Evolutionary conservation across 2,797 vertebrate species (phyloP), one percentile per base, ranked within the genome.

Genomic region (Cottoperca gobio): DNA sequence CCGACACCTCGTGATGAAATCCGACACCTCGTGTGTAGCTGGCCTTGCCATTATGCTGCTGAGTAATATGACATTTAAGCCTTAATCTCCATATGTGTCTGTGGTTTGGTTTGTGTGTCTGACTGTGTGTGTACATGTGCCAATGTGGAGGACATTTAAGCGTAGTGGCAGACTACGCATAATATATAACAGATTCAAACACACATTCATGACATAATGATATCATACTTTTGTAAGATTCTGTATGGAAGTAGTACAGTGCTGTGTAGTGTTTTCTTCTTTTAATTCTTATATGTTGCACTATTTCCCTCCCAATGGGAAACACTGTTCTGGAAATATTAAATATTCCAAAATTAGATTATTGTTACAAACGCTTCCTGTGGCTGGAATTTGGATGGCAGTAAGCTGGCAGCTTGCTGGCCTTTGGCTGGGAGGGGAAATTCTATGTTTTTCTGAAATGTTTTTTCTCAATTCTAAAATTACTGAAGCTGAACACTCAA

Each of bases 11-110:
- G 35, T 82, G 72, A 86, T 85, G 62, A 80, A 79, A 79, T 45
- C 57, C 0, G 49, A 79, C 73, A 70, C 78, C 54, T 76, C 1
- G 6, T 73, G 69, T 81, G 58, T 73, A 76, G 79, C 59, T 37
- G 26, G 52, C 58, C 33, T 63, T 21, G 31, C 65, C 40, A 50
- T 78, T 59, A 79, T 28, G 11, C 57, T 69, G 64, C 52, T 83
- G 78, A 82, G 76, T 80, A 83, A 89, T 80, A 76, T 86, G 85
- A 82, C 81, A 87, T 86, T 88, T 75, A 87, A 84, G 63, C 58
- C 19, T 66, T 70, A 58, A 77, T 83, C 69, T 80, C 71, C 50
- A 64, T 70, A 58, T 77, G 71, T 73, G 76, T 82, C 46, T 54
- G 13, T 45, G 53, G 21, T 26, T 70, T 60, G 17, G 52, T 40